phyloP scores from a whole-genome alignment of 2,888 invertebrate species.

The Agrenia bidenticulata region DNA sequence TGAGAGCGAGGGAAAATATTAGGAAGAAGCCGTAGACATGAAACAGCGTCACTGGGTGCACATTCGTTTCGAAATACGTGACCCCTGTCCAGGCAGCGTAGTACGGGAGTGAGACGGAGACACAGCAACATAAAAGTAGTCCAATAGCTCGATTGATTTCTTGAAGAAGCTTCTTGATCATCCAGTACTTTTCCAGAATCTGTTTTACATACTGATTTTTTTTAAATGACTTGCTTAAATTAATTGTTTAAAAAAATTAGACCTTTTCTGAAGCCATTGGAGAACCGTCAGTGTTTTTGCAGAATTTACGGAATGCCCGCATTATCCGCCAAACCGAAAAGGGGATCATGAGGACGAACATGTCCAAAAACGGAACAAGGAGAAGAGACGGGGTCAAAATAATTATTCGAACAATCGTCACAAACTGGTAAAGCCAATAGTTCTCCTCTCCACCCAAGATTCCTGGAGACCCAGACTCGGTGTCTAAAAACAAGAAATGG shows the following conservation, averaged over 20 bases:
- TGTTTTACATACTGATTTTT: not conserved
- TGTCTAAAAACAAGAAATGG: constrained; percentile 22
- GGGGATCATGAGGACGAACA: constrained; percentile 36
- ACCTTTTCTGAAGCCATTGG: constrained; percentile 34
- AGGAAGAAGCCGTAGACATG: constrained; percentile 39
- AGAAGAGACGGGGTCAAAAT: constrained; percentile 33
- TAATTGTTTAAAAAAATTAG: not conserved
- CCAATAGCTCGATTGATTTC: constrained; percentile 36
- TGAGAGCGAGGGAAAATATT: constrained; percentile 38
- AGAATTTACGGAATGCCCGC: constrained; percentile 33
- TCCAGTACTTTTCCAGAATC: constrained; percentile 36
- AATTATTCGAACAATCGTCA: constrained; percentile 29
- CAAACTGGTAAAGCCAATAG: constrained; percentile 6
- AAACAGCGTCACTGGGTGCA: constrained; percentile 33
- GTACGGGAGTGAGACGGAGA: constrained; percentile 37
- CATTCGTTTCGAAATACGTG: constrained; percentile 32
- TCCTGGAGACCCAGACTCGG: not conserved
- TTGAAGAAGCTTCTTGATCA: constrained; percentile 33
- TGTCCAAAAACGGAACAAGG: constrained; percentile 39
- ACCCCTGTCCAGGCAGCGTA: constrained; percentile 44
- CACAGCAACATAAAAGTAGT: constrained; percentile 34
- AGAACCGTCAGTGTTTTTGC: constrained; percentile 34
- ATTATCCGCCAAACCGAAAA: constrained; percentile 32
- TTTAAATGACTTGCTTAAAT: not conserved
- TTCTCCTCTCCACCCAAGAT: not conserved